Evolutionary conservation across 2,113 vertebrate species (phyloP).

Genomic region (Sterrhoptilus dennistouni): DNA sequence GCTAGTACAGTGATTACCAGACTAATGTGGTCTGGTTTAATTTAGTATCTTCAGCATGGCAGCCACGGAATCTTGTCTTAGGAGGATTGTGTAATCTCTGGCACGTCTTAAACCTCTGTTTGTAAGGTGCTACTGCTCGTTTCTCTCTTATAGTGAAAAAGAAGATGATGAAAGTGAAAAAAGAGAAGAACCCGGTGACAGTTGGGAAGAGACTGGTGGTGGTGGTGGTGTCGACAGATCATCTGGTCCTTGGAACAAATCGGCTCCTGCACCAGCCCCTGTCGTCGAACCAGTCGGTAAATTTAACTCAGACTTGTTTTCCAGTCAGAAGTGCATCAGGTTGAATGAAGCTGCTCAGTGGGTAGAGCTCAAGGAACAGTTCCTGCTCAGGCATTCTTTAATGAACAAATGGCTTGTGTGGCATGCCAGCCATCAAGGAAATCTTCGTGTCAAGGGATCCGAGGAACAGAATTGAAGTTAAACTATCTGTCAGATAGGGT

Average conservation of each 20-base stretch:
- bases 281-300: slow-evolving; percentile 82
- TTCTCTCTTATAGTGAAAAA: slow-evolving; percentile 82
- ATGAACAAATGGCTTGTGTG: neutral
- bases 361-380: neutral
- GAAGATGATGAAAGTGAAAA: slow-evolving; percentile 95
- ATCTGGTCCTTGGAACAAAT: slow-evolving; percentile 96
- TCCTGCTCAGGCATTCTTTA: neutral
- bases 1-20: neutral
- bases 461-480: neutral
- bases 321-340: fast-evolving
- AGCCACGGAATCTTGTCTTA: neutral
- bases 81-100: neutral
- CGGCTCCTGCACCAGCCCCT: slow-evolving; percentile 77
- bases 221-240: slow-evolving; percentile 80
- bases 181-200: slow-evolving; percentile 87
- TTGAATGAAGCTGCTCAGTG: neutral
- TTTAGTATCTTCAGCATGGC: neutral
- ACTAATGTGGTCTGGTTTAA: neutral
- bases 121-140: neutral
- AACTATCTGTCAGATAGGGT: neutral
- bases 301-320: neutral
- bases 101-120: neutral
- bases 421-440: neutral
- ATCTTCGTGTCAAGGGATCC: neutral
- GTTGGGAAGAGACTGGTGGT: slow-evolving; percentile 87